phyloP scores from a whole-genome alignment of 1,140 invertebrate species.

The Brachionus rubens region DNA sequence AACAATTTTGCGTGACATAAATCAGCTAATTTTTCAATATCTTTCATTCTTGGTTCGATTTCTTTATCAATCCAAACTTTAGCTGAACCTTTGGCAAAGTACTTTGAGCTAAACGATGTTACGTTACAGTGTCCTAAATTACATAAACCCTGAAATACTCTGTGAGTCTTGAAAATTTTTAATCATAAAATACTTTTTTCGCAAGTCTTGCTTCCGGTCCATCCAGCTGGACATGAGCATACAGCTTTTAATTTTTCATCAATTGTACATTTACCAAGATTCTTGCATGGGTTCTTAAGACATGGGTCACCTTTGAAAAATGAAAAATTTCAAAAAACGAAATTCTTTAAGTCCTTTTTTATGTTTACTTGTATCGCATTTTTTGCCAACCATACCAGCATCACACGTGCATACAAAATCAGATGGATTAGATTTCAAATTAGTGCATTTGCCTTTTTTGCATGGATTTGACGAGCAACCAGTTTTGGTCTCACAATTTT shows the following conservation, averaged over 20 bases:
- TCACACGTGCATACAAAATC: slow-evolving; percentile 14
- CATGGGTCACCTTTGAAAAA: neutral
- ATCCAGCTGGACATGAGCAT: neutral
- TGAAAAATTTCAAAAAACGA: neutral
- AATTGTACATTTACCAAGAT: neutral
- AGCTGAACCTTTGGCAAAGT: neutral
- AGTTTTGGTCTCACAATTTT: slow-evolving; percentile 20
- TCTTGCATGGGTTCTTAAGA: slow-evolving; percentile 25
- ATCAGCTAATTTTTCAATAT: slow-evolving; percentile 6
- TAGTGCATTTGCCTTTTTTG: neutral
- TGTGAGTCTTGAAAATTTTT: too few species aligned
- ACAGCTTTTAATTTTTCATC: slow-evolving; percentile 5
- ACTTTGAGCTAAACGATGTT: neutral
- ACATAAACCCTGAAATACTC: too few species aligned
- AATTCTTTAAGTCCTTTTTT: neutral
- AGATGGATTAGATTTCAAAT: neutral
- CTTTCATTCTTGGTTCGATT: neutral
- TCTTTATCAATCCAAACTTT: slow-evolving; percentile 21
- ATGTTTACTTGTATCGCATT: neutral
- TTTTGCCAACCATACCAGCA: slow-evolving; percentile 5
- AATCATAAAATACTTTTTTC: slow-evolving; percentile 40
- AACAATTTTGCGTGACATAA: slow-evolving; percentile 8
- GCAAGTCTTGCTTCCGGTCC: slow-evolving; percentile 17
- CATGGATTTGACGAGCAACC: slow-evolving; percentile 14
- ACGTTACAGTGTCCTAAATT: slow-evolving; percentile 5